Percentiles rank a stretch among this genome's conserved stretches.
phyloP scores from a whole-genome alignment of 1,140 invertebrate species.

The Leptopilina clavipes region DNA sequence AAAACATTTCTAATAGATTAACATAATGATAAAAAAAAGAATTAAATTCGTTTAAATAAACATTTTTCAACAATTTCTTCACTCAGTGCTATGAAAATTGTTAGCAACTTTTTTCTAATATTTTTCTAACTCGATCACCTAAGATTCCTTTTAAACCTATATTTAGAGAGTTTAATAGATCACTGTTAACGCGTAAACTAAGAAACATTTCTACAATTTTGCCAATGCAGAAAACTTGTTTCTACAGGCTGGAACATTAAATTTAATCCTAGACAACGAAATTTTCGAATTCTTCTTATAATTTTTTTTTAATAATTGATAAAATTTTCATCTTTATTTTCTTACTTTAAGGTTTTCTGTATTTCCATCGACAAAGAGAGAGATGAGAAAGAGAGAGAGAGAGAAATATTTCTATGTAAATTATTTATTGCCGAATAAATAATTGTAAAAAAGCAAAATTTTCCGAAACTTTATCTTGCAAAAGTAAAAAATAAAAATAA shows the following conservation, averaged over 20 bases:
- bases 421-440: background rate
- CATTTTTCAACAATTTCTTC: background rate
- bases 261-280: constrained; percentile 12
- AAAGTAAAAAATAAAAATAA: constrained; percentile 1
- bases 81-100: background rate
- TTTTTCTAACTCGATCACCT: background rate
- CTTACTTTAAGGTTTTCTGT: too few species aligned
- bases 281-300: background rate
- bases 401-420: too few species aligned
- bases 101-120: constrained; percentile 1
- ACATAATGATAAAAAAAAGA: too few species aligned
- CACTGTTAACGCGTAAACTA: constrained; percentile 29
- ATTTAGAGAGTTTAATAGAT: constrained; percentile 26
- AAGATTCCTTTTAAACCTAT: constrained; percentile 1
- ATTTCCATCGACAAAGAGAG: too few species aligned
- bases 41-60: background rate
- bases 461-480: background rate
- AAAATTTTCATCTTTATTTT: background rate
- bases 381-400: too few species aligned
- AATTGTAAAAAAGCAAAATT: background rate
- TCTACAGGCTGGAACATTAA: constrained; percentile 29
- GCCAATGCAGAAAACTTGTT: background rate
- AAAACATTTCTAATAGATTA: too few species aligned
- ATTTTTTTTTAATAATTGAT: background rate
- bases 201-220: constrained; percentile 30